Evolutionary conservation across 1,140 invertebrate genomes (phyloP).

Genomic region (Trichomalopsis sarcophagae): DNA sequence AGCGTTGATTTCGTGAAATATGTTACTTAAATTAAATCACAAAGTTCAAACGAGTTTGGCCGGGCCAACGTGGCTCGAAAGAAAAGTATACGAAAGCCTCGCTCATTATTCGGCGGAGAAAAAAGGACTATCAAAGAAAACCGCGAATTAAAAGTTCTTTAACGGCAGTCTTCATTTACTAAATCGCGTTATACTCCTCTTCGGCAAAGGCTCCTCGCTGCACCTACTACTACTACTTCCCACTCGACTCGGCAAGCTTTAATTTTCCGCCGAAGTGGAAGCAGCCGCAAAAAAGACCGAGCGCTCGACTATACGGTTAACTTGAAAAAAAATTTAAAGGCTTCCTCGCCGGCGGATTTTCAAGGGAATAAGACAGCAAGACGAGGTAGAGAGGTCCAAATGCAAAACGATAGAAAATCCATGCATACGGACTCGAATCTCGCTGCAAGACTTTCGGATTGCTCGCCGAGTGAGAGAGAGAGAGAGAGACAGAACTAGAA

Average conservation of each 20-base stretch:
- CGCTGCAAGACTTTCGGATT: background rate
- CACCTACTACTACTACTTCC: background rate
- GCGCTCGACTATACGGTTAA: background rate
- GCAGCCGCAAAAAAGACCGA: background rate
- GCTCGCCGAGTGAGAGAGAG: constrained; percentile 19
- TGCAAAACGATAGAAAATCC: background rate
- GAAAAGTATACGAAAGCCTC: background rate
- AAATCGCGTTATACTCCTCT: constrained; percentile 25
- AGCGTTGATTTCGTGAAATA: constrained; percentile 5
- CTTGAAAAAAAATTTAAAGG: constrained; percentile 5
- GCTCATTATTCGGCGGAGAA: background rate
- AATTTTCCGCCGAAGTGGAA: background rate
- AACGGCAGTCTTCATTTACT: constrained; percentile 31
- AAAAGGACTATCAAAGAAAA: constrained; percentile 8
- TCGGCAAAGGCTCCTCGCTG: background rate
- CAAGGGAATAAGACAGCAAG: constrained; percentile 1
- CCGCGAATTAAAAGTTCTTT: constrained; percentile 36
- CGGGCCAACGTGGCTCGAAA: background rate
- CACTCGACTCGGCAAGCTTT: background rate
- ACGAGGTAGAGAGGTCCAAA: background rate
- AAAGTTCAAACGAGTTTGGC: background rate
- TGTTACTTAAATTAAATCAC: constrained; percentile 1
- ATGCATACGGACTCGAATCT: background rate
- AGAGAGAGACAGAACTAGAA: constrained; percentile 37
- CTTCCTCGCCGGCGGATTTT: background rate